Evolutionary conservation across 2,797 vertebrate species (phyloP), one percentile per base, ranked within the genome.

Genomic region (Anniella stebbinsi): DNA sequence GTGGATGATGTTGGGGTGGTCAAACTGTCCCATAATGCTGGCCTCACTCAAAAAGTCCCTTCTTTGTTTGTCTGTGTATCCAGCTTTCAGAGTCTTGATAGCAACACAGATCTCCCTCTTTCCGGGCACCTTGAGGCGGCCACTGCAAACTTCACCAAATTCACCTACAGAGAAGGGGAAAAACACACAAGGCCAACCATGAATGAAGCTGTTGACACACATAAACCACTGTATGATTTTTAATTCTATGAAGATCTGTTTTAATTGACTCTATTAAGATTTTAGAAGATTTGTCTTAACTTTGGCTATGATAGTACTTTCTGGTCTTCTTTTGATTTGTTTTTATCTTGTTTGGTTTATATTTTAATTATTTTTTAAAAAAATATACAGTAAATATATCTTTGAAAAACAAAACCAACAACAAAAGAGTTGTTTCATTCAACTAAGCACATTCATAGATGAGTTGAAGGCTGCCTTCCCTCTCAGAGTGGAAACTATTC

Each of bases 21-120:
- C 99, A 91, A 99, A 99, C 95, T 99, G 99, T 94, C 99, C 99
- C 98, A 99, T 99, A 97, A 99, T 99, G 97, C 98, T 99, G 95
- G 99, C 99, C 95, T 99, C 99, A 0, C 98, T 99, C 95, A 99
- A 97, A 95, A 99, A 99, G 97, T 99, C 99, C 96, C 99, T 96
- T 95, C 99, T 98, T 95, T 99, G 99, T 92, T 99, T 99, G 95
- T 99, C 99, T 0, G 99, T 99, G 93, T 99, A 99, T 51, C 99
- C 99, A 2, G 99, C 99, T 97, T 99, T 99, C 60, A 99, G 96
- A 0, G 99, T 99, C 97, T 99, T 99, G 95, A 99, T 99, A 94
- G 99, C 99, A 91, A 99, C 99, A 69, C 98, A 99, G 95, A 99
- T 99, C 96, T 99, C 99, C 87, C 99, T 97, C 97, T 99, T 99